Base-by-base conservation (phyloP, 2,797 vertebrate genomes). In the Tragelaphus oryx region DNA sequence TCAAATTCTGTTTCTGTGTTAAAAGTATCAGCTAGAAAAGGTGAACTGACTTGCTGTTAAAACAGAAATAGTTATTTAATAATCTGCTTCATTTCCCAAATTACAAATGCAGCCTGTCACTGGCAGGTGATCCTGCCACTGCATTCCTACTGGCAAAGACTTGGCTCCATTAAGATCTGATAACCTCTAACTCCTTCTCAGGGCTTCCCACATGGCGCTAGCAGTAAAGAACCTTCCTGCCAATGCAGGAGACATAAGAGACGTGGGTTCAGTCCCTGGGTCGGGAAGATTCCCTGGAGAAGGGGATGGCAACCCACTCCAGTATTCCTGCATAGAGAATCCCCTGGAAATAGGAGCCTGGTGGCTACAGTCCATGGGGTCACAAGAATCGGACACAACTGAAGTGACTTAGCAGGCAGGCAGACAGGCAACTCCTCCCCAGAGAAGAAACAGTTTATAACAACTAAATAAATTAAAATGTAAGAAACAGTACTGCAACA, bases 321-420 rank as follows among this genome's bases (percentile, higher is more conserved):
- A 68, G 33, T 37, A 11, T 68, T 68, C 18, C 33, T 12, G 5
- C 5, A 0, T 22, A 68, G 18, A 68, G 65, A 68, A 68, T 37
- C 33, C 33, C 33, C 65, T 22, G 65, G 65, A 37, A 33, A 68
- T 18, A 68, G 18, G 33, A 22, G 65, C 65, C 65, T 68, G 10
- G 33, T 22, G 65, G 65, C 65, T 6, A 37, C 1, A 22, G n/a
- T 37, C 33, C 18, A 6, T 68, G 65, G 18, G 33, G 65, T 37
- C 3, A 0, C 33, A 37, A 22, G 65, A 68, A 68, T 20, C 1
- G 0, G 18, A 68, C 62, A 37, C 3, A 0, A 37, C 62, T 68
- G 62, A 68, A 68, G 18, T 68, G 65, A 37, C 33, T 68, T 37
- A 22, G 33, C 33, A 37, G 65, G 62, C 18, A 68, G 62, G 62